Conservation (phyloP, 2,797 vertebrate genomes). For the Protosalanx chinensis region DNA sequence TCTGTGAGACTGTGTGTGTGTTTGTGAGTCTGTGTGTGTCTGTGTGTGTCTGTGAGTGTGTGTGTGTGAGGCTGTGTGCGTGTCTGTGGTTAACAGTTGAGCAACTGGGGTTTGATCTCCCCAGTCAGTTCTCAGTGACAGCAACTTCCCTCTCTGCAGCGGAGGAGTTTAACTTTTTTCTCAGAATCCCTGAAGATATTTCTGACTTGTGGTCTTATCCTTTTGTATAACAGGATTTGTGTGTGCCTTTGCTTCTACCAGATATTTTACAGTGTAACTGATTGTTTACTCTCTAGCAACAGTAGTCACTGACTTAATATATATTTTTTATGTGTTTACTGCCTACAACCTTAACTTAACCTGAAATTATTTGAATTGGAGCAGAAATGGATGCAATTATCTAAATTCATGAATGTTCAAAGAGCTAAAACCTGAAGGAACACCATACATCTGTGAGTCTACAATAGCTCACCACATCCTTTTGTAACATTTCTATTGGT, state of each 20-base stretch:
- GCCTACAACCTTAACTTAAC: too few relatives aligned
- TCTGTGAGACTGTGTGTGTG: too few relatives aligned
- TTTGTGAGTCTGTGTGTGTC: too few relatives aligned
- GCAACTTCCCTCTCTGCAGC: not conserved
- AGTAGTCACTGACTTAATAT: not conserved
- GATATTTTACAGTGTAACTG: not conserved
- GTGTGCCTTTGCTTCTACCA: not conserved
- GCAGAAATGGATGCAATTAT: not conserved
- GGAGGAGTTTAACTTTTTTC: not conserved
- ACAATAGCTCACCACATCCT: constrained; percentile 36
- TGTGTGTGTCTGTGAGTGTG: too few relatives aligned
- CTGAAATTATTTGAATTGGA: not conserved
- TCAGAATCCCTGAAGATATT: not conserved
- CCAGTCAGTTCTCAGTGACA: not conserved
- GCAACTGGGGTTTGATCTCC: not conserved
- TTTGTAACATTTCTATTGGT: constrained; percentile 25
- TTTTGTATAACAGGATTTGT: not conserved
- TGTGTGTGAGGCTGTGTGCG: too few relatives aligned
- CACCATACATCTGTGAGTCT: constrained; percentile 33
- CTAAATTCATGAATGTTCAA: constrained; percentile 24
- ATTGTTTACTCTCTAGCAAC: not conserved
- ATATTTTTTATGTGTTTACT: not conserved
- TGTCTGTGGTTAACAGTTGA: constrained; percentile 1
- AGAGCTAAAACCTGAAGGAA: constrained; percentile 13
- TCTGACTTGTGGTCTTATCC: not conserved